Base-by-base conservation (phyloP, 2,888 invertebrate genomes). In the Pinctada fucata region DNA sequence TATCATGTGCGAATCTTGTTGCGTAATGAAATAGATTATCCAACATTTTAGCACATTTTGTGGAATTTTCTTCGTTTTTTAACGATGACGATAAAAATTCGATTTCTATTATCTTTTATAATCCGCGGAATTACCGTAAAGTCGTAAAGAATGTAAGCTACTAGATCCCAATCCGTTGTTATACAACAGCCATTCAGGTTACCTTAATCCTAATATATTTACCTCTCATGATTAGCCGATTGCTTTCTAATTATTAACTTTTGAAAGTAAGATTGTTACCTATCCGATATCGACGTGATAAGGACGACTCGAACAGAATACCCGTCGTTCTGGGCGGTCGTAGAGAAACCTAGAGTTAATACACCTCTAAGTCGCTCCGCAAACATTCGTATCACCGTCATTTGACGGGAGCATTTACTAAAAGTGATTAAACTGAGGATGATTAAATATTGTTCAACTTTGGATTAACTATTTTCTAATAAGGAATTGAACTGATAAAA, bases 301-400 rank as follows among this genome's bases (percentile, higher is more conserved):
- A 10, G 58, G 58, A 6, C 0, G 58, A 58, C 31, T 31, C 31
- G 31, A 31, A 31, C 31, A 13, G 58, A 77, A 77, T 77, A 51
- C 76, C 72, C 66, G 49, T 10, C 76, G 45, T 63, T 31, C 72
- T 77, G 76, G 76, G 76, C 76, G 76, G 76, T 77, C 71, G 16
- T 6, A 71, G 63, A 66, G 52, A 52, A 51, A 52, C 72, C 64
- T 72, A 31, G 16, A 66, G 67, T 72, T 72, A 72, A 74, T 74
- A 74, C 74, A 74, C 74, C 51, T 48, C 51, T 70, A 72, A 77
- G 72, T 67, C 71, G 67, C 64, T 72, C 66, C 16, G 66, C 72
- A 77, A 77, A 77, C 76, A 77, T 47, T 52, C 67, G 52, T 72
- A 77, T 77, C 76, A 72, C 72, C 72, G 66, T 10, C 72, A 77